Evolutionary conservation across 2,797 vertebrate genomes (phyloP).

Genomic region (Gobionotothen gibberifrons): DNA sequence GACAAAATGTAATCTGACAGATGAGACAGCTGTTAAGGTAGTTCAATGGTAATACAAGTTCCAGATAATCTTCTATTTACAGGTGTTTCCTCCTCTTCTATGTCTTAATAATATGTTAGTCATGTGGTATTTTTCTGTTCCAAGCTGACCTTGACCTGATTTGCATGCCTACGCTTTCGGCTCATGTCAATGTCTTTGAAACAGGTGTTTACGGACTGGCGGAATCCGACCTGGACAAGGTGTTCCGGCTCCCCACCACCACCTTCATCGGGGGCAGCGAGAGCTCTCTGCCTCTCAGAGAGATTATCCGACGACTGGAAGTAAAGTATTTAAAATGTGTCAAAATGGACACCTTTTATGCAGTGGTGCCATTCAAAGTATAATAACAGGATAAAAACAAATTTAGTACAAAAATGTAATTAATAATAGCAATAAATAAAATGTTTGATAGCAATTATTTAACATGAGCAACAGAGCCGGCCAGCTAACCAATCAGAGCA

Average conservation of each 20-base stretch:
- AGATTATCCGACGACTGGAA: conserved; percentile 94
- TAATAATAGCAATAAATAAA: neutral
- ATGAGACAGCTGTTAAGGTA: neutral
- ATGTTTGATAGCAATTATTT: neutral
- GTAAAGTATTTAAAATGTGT: conserved; percentile 75
- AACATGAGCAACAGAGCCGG: too few species aligned
- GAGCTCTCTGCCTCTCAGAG: conserved; percentile 88
- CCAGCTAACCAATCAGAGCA: too few species aligned
- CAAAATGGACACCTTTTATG: neutral
- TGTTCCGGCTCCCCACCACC: conserved; percentile 93
- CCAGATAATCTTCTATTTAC: conserved; percentile 4
- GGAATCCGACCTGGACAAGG: conserved; percentile 92
- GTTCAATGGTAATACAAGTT: neutral
- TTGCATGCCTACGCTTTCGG: neutral
- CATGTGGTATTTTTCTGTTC: neutral
- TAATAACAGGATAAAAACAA: neutral
- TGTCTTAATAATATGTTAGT: neutral
- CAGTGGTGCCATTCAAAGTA: neutral
- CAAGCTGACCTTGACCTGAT: neutral
- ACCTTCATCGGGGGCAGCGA: conserved; percentile 94
- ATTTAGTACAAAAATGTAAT: neutral
- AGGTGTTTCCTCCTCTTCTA: neutral
- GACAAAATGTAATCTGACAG: conserved; percentile 5
- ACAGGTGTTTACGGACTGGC: conserved; percentile 91
- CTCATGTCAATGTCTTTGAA: neutral